Percentiles rank a stretch among this genome's conserved stretches.
Conservation (phyloP, 2,888 invertebrate species). For the Limnephilus lunatus region DNA sequence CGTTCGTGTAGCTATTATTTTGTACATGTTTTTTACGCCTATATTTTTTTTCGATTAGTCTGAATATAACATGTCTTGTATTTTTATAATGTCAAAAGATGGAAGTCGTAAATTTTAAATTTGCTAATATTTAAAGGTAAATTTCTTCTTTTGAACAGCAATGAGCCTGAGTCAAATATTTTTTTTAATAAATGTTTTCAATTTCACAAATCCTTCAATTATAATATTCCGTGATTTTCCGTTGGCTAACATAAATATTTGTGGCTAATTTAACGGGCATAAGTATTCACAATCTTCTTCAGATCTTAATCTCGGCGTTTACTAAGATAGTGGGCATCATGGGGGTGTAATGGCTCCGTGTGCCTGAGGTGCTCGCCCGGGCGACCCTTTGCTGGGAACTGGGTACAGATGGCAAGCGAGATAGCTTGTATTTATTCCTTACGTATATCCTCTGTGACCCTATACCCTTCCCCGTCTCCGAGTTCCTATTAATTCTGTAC, state of each 20-base stretch:
- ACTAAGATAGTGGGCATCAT: neutral
- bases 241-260: neutral
- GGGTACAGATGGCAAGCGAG: neutral
- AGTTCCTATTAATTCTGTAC: conserved; percentile 16
- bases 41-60: too few species aligned
- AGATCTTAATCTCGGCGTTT: conserved; percentile 1
- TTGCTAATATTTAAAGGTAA: too few species aligned
- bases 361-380: neutral
- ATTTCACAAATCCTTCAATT: too few species aligned
- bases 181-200: too few species aligned
- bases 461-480: neutral
- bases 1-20: too few species aligned
- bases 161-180: too few species aligned
- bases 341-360: neutral
- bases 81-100: too few species aligned
- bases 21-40: too few species aligned
- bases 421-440: conserved; percentile 30
- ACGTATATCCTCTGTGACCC: conserved; percentile 10
- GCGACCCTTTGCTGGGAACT: neutral
- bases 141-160: too few species aligned
- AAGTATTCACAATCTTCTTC: neutral
- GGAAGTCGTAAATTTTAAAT: too few species aligned
- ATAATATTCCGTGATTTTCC: too few species aligned
- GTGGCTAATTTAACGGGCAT: neutral
- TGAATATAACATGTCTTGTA: too few species aligned